Evolutionary conservation across 2,888 invertebrate species (phyloP), one percentile per base, ranked within the genome.

Genomic region (Netelia virgata): DNA sequence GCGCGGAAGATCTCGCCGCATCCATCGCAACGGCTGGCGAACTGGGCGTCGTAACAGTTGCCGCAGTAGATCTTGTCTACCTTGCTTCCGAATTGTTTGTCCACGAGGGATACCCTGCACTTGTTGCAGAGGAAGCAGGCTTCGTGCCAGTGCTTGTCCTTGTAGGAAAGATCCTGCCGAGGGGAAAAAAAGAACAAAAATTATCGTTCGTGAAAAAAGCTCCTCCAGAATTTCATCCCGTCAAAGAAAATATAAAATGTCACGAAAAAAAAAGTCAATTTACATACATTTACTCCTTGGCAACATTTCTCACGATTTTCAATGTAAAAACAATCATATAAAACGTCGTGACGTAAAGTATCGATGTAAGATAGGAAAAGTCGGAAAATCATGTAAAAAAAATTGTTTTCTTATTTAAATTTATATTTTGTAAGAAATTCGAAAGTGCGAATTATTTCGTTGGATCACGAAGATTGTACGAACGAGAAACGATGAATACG

Each of bases 131-230:
- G 96, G 97, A 99, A 99, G 94, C 99, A 99, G 74, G 98, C 98
- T 95, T 99, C 99, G 94, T 99, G 99, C 99, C 99, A 99, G 95
- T 99, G 99, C 95, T 99, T 98, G 95, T 99, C 99, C 95, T 99
- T 99, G 96, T 99, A 99, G 89, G 99, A 99, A 95, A 99, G 96
- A 95, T 99, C 99, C 99, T 99, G 95, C 8, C 47, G 55, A 76
- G 59, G 59, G 64, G 1, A n/a, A 20, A 3, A 68, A 64, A 66
- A 64, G 11, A 70, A 72, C 59, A 66, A 41, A 28, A 18, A 23
- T 57, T 66, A 10, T 70, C 59, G 47, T 14, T 36, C 23, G 41
- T 11, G 8, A 59, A 47, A 55, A 20, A 50, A 53, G 53, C 16
- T 11, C 6, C 0, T 23, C 10, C 47, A 9, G 0, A 23, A 18